These are phyloP conservation scores for Neelides folsomi DNA, from an alignment of 2,888 invertebrate species.

Conservation along the genomic window DNA sequence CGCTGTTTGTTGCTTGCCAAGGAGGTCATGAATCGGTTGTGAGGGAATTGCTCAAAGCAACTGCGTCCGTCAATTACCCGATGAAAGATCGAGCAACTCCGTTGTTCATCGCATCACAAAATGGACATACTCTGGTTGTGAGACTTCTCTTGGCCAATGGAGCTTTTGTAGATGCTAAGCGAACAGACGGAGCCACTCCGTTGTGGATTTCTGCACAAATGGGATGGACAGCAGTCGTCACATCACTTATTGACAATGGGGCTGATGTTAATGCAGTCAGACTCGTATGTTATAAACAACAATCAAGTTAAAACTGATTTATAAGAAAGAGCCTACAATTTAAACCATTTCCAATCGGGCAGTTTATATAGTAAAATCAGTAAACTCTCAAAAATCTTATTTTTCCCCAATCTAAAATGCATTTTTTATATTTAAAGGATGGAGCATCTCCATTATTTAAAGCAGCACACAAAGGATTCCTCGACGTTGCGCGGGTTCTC, in stretches of 20 bases:
- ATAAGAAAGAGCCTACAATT: too few species aligned
- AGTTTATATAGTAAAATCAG: too few species aligned
- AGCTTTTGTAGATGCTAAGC: conserved; percentile 56
- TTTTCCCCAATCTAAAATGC: neutral
- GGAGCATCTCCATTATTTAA: conserved; percentile 90
- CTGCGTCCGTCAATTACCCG: conserved; percentile 63
- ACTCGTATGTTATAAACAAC: conserved; percentile 50
- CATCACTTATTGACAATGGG: conserved; percentile 60
- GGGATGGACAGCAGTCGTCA: conserved; percentile 72
- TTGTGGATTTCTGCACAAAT: conserved; percentile 93
- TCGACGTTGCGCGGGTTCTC: conserved; percentile 69
- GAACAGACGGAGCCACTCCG: conserved; percentile 74
- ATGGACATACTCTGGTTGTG: conserved; percentile 73
- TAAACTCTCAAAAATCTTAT: too few species aligned
- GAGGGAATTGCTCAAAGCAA: conserved; percentile 64
- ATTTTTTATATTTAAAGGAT: conserved; percentile 49
- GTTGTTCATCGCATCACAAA: conserved; percentile 84
- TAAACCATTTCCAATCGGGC: too few species aligned
- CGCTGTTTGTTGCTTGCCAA: conserved; percentile 81
- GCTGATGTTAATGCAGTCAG: conserved; percentile 65
- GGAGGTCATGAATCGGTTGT: conserved; percentile 81
- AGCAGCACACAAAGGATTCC: conserved; percentile 86
- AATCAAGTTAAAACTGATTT: too few species aligned
- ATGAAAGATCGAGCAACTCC: conserved; percentile 88
- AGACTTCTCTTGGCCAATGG: conserved; percentile 57